A percentile compares a stretch with the other conserved stretches of the same genome.
phyloP scores from a whole-genome alignment of 1,140 invertebrate species.

The Plectrocnemia conspersa region DNA sequence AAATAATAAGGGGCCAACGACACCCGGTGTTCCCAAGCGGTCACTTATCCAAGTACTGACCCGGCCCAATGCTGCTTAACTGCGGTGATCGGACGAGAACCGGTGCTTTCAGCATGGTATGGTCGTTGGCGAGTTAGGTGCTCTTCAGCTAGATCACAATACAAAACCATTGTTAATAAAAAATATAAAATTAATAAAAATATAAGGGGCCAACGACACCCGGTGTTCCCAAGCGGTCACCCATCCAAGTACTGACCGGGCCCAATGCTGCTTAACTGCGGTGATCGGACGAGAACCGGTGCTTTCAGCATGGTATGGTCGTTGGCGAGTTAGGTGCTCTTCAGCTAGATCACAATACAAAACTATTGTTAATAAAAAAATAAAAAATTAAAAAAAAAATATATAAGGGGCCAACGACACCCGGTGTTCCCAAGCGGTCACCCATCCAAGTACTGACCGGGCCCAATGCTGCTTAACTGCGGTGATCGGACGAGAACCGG shows the following conservation, averaged over 20 bases:
- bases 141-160: too few species aligned
- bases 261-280: conserved; percentile 15
- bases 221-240: conserved; percentile 17
- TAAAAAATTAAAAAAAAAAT: too few species aligned
- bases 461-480: conserved; percentile 15
- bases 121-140: conserved; percentile 15
- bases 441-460: conserved; percentile 14
- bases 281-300: conserved; percentile 17
- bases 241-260: conserved; percentile 14
- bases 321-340: too few species aligned
- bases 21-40: too few species aligned
- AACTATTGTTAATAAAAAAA: too few species aligned
- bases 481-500: conserved; percentile 17
- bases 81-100: conserved; percentile 16
- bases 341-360: too few species aligned
- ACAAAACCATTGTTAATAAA: too few species aligned
- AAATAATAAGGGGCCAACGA: too few species aligned
- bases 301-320: conserved; percentile 13
- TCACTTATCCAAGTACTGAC: conserved; percentile 15
- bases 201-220: conserved; percentile 13
- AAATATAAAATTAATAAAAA: too few species aligned
- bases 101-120: conserved; percentile 14
- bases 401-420: conserved; percentile 15
- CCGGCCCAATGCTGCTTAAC: conserved; percentile 14
- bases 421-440: conserved; percentile 16